Evolutionary conservation across 2,113 vertebrate species (phyloP).

Genomic region (Dascyllus trimaculatus): DNA sequence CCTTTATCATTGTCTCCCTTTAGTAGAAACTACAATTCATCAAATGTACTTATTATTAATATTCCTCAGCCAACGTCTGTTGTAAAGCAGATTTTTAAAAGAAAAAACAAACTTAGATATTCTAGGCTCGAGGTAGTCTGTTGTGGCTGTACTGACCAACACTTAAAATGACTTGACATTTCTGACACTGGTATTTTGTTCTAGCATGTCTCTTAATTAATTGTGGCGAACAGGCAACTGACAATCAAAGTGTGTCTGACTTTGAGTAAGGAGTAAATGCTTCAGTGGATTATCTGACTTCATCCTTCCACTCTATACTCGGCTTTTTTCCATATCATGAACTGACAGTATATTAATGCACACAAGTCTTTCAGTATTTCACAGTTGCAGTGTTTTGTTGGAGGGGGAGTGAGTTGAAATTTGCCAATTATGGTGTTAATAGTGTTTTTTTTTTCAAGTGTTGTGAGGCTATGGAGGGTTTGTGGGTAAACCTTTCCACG

Average conservation of each 20-base stretch:
- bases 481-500: background rate
- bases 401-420: background rate
- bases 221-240: conserved; percentile 21
- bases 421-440: conserved; percentile 27
- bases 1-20: background rate
- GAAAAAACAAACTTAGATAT: background rate
- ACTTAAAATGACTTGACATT: background rate
- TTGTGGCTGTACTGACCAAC: conserved; percentile 20
- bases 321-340: conserved; percentile 9
- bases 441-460: conserved; percentile 16
- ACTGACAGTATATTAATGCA: conserved; percentile 14
- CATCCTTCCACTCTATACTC: conserved; percentile 8
- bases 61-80: conserved; percentile 17
- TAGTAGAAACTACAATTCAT: background rate
- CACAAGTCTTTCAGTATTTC: conserved; percentile 14
- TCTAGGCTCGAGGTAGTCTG: background rate
- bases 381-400: conserved; percentile 27
- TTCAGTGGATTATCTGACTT: background rate
- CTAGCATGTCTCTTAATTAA: conserved; percentile 12
- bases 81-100: conserved; percentile 6
- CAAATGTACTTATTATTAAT: background rate
- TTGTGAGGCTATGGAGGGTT: conserved; percentile 24
- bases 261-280: conserved; percentile 18
- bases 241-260: conserved; percentile 57
- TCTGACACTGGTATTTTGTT: conserved; percentile 6